phyloP scores from a whole-genome alignment of 2,888 invertebrate species.

The Notodonta dromedarius region DNA sequence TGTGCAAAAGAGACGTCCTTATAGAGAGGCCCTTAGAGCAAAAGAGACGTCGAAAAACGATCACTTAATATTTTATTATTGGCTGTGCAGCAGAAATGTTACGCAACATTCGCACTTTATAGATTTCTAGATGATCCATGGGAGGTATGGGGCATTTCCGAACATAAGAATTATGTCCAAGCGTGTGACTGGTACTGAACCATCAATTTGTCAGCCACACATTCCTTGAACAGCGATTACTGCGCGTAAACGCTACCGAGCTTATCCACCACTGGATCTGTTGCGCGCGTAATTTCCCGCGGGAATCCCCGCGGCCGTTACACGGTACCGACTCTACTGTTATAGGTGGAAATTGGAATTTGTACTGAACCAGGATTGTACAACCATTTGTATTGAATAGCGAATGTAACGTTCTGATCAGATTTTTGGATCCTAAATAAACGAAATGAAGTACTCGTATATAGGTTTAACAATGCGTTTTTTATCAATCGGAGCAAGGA shows the following conservation, averaged over 20 bases:
- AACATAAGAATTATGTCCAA: no score
- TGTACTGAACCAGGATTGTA: not conserved
- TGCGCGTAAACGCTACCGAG: not conserved
- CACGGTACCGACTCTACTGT: slow-evolving; percentile 3
- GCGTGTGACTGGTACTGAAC: not conserved
- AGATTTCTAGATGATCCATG: no score
- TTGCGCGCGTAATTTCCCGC: not conserved
- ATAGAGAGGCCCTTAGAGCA: no score
- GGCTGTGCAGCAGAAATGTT: no score
- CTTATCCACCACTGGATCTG: not conserved
- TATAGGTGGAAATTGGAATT: not conserved
- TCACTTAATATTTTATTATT: no score
- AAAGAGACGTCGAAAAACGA: no score
- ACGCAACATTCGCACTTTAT: no score
- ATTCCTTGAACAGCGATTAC: not conserved
- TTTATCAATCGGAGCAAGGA: no score
- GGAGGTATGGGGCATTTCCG: no score
- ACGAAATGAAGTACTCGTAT: not conserved
- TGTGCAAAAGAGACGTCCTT: no score
- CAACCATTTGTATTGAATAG: not conserved
- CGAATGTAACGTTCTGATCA: not conserved
- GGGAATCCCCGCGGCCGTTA: not conserved
- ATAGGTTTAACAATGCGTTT: no score
- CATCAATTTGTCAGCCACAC: not conserved
- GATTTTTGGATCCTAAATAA: no score